A percentile compares a stretch with the other conserved stretches of the same genome.
phyloP scores from a whole-genome alignment of 2,888 invertebrate genomes.

The Meta bourneti region DNA sequence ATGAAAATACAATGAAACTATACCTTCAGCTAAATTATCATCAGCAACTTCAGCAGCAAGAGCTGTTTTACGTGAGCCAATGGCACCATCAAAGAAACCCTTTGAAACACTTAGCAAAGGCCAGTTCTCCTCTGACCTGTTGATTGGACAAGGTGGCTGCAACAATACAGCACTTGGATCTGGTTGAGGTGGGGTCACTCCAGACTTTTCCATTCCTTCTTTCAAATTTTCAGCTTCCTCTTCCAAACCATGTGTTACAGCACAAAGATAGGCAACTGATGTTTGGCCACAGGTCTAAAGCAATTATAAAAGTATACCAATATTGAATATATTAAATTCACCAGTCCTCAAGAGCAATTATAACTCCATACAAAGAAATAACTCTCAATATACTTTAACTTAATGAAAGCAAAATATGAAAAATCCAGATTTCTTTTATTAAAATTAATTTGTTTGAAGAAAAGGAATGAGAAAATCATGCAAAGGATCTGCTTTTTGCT shows the following conservation, averaged over 20 bases:
- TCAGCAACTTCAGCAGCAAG: conserved; percentile 84
- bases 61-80: conserved; percentile 82
- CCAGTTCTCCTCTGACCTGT: conserved; percentile 97
- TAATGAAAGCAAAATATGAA: no score
- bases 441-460: no score
- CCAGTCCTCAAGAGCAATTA: no score
- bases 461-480: no score
- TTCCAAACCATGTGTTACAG: conserved; percentile 92
- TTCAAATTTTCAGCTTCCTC: conserved; percentile 89
- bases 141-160: conserved; percentile 93
- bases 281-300: conserved; percentile 81
- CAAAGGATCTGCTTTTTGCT: no score
- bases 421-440: no score
- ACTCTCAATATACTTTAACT: no score
- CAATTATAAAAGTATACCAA: not conserved
- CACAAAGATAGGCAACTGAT: conserved; percentile 93
- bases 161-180: conserved; percentile 89
- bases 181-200: conserved; percentile 85
- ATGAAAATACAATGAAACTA: not conserved
- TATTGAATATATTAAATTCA: no score
- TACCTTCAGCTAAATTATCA: conserved; percentile 80
- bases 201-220: conserved; percentile 84
- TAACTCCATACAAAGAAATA: no score
- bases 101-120: conserved; percentile 95
- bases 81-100: conserved; percentile 85